Evolutionary conservation across 2,113 vertebrate species (phyloP).

Genomic region (Apeltes quadracus): DNA sequence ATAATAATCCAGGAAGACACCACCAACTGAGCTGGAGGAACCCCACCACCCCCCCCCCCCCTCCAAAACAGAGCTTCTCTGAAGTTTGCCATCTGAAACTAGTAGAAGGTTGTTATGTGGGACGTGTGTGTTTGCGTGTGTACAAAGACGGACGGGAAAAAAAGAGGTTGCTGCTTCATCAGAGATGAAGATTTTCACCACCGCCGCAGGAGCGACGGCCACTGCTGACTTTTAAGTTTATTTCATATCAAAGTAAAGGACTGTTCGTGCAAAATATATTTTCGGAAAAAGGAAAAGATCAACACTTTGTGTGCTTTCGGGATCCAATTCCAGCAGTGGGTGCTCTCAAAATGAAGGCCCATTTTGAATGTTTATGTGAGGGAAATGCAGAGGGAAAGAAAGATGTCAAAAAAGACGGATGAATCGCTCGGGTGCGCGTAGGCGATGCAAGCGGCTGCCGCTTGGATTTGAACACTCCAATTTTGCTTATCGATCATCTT

Average conservation of each 20-base stretch:
- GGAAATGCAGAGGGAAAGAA: slow-evolving; percentile 3
- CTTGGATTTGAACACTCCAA: background rate
- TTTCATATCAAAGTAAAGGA: slow-evolving; percentile 37
- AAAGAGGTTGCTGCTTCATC: slow-evolving; percentile 2
- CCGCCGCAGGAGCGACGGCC: slow-evolving; percentile 30
- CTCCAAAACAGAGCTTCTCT: slow-evolving; percentile 50
- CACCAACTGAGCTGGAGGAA: slow-evolving; percentile 47
- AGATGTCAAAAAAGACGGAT: slow-evolving; percentile 2
- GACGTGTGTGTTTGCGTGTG: slow-evolving; percentile 7
- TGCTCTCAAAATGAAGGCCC: slow-evolving; percentile 3
- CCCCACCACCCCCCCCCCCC: background rate
- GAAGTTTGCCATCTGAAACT: slow-evolving; percentile 51
- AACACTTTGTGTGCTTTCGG: slow-evolving; percentile 35
- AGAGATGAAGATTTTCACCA: slow-evolving; percentile 11
- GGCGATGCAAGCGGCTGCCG: background rate
- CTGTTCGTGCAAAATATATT: background rate
- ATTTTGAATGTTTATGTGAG: slow-evolving; percentile 16
- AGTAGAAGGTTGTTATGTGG: slow-evolving; percentile 30
- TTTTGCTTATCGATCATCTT: background rate
- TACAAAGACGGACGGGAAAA: background rate
- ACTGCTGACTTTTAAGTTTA: slow-evolving; percentile 11
- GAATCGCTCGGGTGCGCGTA: slow-evolving; percentile 21
- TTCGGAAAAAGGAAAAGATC: background rate
- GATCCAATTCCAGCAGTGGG: slow-evolving; percentile 23
- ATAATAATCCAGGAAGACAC: slow-evolving; percentile 51